Evolutionary conservation across 1,140 invertebrate species (phyloP), one percentile per base, ranked within the genome.

Genomic region (Holotrichia oblita): DNA sequence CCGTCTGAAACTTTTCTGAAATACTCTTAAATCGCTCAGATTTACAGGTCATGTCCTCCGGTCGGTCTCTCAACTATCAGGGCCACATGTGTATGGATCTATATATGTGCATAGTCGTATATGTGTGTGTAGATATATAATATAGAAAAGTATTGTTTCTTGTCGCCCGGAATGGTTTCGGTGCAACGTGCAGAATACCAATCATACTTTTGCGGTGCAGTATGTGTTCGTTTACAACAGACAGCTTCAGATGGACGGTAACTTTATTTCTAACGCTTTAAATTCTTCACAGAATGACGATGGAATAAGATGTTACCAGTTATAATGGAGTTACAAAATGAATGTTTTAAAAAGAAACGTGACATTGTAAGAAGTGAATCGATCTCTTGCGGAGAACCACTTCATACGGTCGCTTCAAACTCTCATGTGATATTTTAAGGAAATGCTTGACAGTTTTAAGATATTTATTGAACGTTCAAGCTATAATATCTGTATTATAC

Each of bases 11-110:
- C 48, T 55, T 55, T 55, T 55, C 48, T 14, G 48, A 55, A 55
- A 55, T 55, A 55, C 48, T 55, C 48, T 17, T 55, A 55, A 55
- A 55, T 55, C 48, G 48, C 14, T 55, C 48, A 55, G 48, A 55
- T 55, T 55, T 55, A 55, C 48, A 55, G 48, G 48, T 55, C 48
- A 55, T 55, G 48, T 55, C 48, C 48, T 55, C 48, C 14, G n/a
- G 48, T 55, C 48, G 48, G 2, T 17, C 17, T 55, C 48, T 17
- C 14, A 34, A 34, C 27, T 34, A 34, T 34, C 48, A 17, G 6
- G 6, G 14, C 14, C n/a, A 6, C 6, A 55, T 55, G 48, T 55
- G 48, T 14, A 44, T 9, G 12, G n/a, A 3, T 55, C 14, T 14
- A 17, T 7, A 17, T n/a, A 17, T 55, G n/a, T 55, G n/a, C 8